Evolutionary conservation across 2,113 vertebrate species (phyloP), one percentile per base, ranked within the genome.

Genomic region (Toxotes chatareus): DNA sequence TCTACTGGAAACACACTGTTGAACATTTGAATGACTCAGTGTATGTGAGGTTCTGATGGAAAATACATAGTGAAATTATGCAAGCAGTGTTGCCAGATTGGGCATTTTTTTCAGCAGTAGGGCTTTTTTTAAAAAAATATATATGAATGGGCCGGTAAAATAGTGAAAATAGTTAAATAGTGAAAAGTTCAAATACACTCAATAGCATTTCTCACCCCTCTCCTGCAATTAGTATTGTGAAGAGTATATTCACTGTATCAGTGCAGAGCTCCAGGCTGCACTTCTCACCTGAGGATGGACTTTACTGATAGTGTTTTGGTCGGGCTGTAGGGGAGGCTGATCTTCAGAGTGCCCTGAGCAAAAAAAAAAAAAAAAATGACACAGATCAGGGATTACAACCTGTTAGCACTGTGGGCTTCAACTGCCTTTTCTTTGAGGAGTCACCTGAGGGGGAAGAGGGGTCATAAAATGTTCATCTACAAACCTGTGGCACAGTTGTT

Each of bases 251-350:
- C 66, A 70, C 3, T 56, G 49, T 34, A 68, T 8, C 10, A 3
- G 3, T 19, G 32, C 4, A 10, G 65, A 75, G 77, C 70, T 64
- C 5, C 31, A 32, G 32, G 56, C 71, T 70, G 27, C 36, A 36
- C 16, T 7, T 91, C 96, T 94, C 94, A 97, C 98, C 98, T 99
- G 94, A 99, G 96, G 94, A 99, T 99, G 91, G 98, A 99, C 94
- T 99, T 99, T 93, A 99, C 98, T 59, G 98, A 99, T 82, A 99
- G 95, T 21, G 98, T 98, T 96, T 99, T 99, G 63, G 97, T 99
- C 55, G 98, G 98, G 90, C 98, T 98, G 88, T 99, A 99, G 61
- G 98, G 97, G 84, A 99, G 97, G 95, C 97, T 98, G 89, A 99
- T 99, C 95, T 99, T 99, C 95, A 97, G 96, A 53, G 98, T 97